Evolutionary conservation across 1,140 invertebrate genomes (phyloP), one percentile per base, ranked within the genome.

Genomic region (Diabrotica virgifera): DNA sequence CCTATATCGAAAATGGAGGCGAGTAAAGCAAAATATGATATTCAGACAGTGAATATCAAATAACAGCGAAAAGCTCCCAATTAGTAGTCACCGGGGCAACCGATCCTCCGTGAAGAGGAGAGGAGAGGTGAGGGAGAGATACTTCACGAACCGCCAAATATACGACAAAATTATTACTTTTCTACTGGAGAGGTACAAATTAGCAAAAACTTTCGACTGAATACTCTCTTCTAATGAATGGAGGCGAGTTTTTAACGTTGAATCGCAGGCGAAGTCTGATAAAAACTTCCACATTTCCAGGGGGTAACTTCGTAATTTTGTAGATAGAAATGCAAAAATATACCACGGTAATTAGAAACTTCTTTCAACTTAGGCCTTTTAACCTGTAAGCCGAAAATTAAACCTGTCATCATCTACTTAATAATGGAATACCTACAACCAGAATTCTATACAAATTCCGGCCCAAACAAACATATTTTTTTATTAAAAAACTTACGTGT

Each of bases 81-180:
- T 55, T 55, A 55, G 53, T 55, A 55, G 53, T 55, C 13, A 55
- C 53, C 53, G 5, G 35, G 53, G 53, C 53, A 55, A 55, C 53
- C 12, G 53, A 36, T 11, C 12, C 53, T 9, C 5, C n/a, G 10
- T 35, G 53, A 55, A 55, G 13, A 55, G 13, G 13, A 10, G 10
- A 55, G 53, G 53, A 55, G 13, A 55, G 13, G 13, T 0, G 10
- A 55, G 53, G 53, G 53, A 55, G 13, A 36, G 13, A 55, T 55
- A 14, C 53, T 46, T 6, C 40, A 46, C 40, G 8, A 46, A 46
- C 40, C 40, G 40, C 40, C 40, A 46, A 46, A 46, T 46, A 46
- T 46, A 46, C 40, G 52, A 54, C 52, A 53, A 53, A 12, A 13
- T 53, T 53, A 24, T 12, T 53, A 53, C 14, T 53, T 53, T 53